Conservation (phyloP, 2,888 invertebrate genomes). For the Eudiplozoon nipponicum region DNA sequence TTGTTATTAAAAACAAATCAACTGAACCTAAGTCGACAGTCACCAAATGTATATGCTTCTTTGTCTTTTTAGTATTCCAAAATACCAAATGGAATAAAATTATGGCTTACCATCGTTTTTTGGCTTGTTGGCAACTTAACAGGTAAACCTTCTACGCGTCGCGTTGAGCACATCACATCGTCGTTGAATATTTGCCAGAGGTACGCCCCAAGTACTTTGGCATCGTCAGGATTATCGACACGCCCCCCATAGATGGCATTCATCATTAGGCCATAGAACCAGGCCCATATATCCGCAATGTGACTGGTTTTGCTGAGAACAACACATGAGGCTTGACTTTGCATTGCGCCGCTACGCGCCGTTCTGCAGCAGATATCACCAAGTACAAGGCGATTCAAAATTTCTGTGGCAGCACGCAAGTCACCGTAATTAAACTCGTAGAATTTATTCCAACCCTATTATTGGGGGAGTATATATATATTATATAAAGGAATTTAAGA, state of each 20-base stretch:
- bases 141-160: no score
- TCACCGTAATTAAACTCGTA: conserved; percentile 59
- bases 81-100: no score
- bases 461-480: conserved; percentile 4
- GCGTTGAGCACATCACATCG: no score
- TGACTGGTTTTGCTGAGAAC: conserved; percentile 3
- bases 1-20: no score
- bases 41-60: no score
- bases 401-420: conserved; percentile 39
- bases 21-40: no score
- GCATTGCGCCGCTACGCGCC: no score
- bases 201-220: conserved; percentile 37
- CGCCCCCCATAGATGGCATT: conserved; percentile 54
- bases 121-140: no score
- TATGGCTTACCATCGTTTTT: no score
- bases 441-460: conserved; percentile 49
- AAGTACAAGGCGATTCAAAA: conserved; percentile 31
- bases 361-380: no score
- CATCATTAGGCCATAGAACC: conserved; percentile 42
- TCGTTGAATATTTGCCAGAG: conserved; percentile 30
- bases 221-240: conserved; percentile 45
- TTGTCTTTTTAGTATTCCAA: no score
- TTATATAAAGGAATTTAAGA: not conserved
- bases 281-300: conserved; percentile 35
- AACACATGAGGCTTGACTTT: no score